These are phyloP conservation scores for Temnothorax unifasciatus DNA, from an alignment of 2,888 invertebrate genomes.

Conservation along the genomic window DNA sequence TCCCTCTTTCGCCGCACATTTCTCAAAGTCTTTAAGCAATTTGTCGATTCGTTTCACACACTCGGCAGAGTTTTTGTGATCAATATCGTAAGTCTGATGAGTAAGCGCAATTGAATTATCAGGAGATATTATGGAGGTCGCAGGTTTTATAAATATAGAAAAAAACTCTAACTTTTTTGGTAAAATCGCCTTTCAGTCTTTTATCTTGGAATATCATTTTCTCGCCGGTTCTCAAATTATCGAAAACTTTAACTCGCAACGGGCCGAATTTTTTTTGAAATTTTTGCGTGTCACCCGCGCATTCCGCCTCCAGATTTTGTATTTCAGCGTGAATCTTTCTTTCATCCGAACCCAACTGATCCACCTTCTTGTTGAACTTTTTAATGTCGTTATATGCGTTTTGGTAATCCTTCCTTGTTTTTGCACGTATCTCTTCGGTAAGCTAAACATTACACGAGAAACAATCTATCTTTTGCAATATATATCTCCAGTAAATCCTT, in stretches of 20 bases:
- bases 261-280: constrained; percentile 73
- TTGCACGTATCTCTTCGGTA: constrained; percentile 60
- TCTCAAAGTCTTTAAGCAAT: constrained; percentile 69
- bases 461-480: not conserved
- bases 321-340: constrained; percentile 74
- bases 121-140: not conserved
- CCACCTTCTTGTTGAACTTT: constrained; percentile 73
- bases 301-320: constrained; percentile 67
- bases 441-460: constrained; percentile 64
- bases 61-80: constrained; percentile 67
- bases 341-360: constrained; percentile 71
- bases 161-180: constrained; percentile 67
- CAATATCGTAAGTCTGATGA: constrained; percentile 73
- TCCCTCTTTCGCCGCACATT: not conserved
- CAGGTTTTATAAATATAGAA: not conserved
- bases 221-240: constrained; percentile 73
- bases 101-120: not conserved
- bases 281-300: constrained; percentile 64
- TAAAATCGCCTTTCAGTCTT: constrained; percentile 69
- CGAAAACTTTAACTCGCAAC: constrained; percentile 73
- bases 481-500: not conserved
- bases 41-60: constrained; percentile 69
- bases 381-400: constrained; percentile 70
- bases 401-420: constrained; percentile 75
- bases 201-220: constrained; percentile 75